Evolutionary conservation across 2,888 invertebrate species (phyloP), one percentile per base, ranked within the genome.

Genomic region (Cloeon dipterum): DNA sequence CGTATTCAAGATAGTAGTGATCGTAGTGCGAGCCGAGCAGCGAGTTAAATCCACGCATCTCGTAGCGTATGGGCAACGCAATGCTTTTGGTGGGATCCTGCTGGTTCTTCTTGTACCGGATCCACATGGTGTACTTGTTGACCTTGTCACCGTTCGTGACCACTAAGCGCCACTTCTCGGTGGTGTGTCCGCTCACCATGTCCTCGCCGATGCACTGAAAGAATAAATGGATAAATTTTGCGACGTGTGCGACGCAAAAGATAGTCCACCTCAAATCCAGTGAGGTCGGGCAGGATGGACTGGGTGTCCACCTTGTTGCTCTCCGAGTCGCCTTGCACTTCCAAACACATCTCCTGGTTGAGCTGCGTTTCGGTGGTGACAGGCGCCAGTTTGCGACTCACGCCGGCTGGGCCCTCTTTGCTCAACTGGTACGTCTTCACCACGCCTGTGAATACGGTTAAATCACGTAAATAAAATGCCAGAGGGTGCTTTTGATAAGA

Each of bases 21-120:
- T 94, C 93, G 51, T 81, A 93, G 56, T 94, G 93, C 0, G 91
- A 91, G 1, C 91, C 91, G n/a, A 94, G 61, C 1, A 94, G 61
- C 0, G 75, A 70, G 54, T 94, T 91, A 56, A 68, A 93, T 1
- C 93, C 94, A 50, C 71, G 73, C 93, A 94, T 94, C 59, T 91
- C 86, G 54, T 91, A 94, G 42, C 67, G 67, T 40, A 51, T 47
- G 35, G 51, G 38, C 14, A 38, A 19, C 14, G 32, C 17, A 23
- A 14, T 34, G 8, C 41, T 42, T 16, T 45, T 35, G 20, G 37
- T 33, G 8, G 45, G 46, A 25, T 45, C 45, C 17, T 44, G 4
- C 20, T 17, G 19, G 40, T 45, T 46, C 47, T 61, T 74, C 63
- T 67, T 72, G 49, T 71, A 76, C 34, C 71, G 68, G 36, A 89